phyloP scores from a whole-genome alignment of 2,797 vertebrate species.

The Tauraco hartlaubi region DNA sequence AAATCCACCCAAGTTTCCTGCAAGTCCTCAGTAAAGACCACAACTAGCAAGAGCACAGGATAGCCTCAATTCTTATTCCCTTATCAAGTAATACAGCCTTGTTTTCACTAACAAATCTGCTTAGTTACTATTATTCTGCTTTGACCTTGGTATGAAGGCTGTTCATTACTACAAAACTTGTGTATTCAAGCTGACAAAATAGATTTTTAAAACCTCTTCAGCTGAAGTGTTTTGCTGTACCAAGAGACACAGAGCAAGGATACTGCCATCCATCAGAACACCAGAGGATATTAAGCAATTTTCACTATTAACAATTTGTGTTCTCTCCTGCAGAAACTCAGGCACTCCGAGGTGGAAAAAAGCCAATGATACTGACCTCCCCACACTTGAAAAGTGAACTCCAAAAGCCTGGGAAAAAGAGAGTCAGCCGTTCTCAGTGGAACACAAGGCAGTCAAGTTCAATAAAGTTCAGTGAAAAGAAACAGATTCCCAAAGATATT shows the following conservation, averaged over 20 bases:
- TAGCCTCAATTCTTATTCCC: not conserved
- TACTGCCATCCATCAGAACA: not conserved
- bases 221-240: constrained; percentile 48
- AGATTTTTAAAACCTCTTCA: constrained; percentile 34
- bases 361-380: not conserved
- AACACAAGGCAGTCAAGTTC: not conserved
- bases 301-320: not conserved
- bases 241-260: not conserved
- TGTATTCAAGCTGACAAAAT: constrained; percentile 31
- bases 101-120: not conserved
- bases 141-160: not conserved
- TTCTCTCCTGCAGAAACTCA: not conserved
- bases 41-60: not conserved
- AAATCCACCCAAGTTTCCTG: not conserved
- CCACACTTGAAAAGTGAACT: not conserved
- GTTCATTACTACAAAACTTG: not conserved
- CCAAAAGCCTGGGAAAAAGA: constrained; percentile 36
- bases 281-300: not conserved
- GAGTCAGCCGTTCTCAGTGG: not conserved
- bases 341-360: not conserved
- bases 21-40: not conserved
- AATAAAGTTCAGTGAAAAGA: not conserved
- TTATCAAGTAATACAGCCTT: not conserved
- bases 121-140: constrained; percentile 8
- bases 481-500: constrained; percentile 6